A percentile compares a stretch with the other conserved stretches of the same genome.
Conservation (phyloP, 2,888 invertebrate species). For the Limnephilus rhombicus region DNA sequence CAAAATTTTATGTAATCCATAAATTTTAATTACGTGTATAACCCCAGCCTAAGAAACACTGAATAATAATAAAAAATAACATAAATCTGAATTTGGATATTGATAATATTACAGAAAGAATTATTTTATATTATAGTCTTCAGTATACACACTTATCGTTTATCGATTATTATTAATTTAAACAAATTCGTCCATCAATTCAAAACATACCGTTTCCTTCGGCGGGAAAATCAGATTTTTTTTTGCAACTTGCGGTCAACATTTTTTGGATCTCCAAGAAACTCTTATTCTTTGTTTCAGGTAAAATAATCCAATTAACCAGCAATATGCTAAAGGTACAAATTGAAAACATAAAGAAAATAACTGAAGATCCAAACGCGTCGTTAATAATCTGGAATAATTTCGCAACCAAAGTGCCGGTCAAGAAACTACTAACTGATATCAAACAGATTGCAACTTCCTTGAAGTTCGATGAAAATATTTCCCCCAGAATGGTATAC, state of each 20-base stretch:
- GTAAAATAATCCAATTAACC: slow-evolving; percentile 75
- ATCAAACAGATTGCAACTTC: slow-evolving; percentile 63
- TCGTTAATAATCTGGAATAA: slow-evolving; percentile 76
- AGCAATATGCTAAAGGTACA: slow-evolving; percentile 73
- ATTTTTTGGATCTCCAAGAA: slow-evolving; percentile 77
- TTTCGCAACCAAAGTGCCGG: slow-evolving; percentile 75
- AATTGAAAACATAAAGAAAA: slow-evolving; percentile 74
- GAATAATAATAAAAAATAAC: too few relatives aligned
- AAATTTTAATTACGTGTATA: too few relatives aligned
- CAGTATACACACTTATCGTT: too few relatives aligned
- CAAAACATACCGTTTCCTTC: neutral
- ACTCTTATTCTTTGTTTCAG: slow-evolving; percentile 79
- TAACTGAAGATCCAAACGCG: slow-evolving; percentile 73
- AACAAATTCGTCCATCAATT: too few relatives aligned
- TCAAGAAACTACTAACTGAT: slow-evolving; percentile 70
- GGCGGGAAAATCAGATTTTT: neutral
- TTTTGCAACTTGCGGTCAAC: slow-evolving; percentile 38
- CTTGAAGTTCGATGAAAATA: slow-evolving; percentile 63
- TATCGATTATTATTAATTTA: too few relatives aligned
- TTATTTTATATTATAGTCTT: too few relatives aligned
- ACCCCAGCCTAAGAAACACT: too few relatives aligned
- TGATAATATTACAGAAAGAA: too few relatives aligned
- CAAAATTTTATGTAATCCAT: too few relatives aligned
- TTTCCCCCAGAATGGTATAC: slow-evolving; percentile 63
- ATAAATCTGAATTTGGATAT: too few relatives aligned